phyloP scores from a whole-genome alignment of 92 coral and sea anemone genomes.

The Parazoanthus swiftii region DNA sequence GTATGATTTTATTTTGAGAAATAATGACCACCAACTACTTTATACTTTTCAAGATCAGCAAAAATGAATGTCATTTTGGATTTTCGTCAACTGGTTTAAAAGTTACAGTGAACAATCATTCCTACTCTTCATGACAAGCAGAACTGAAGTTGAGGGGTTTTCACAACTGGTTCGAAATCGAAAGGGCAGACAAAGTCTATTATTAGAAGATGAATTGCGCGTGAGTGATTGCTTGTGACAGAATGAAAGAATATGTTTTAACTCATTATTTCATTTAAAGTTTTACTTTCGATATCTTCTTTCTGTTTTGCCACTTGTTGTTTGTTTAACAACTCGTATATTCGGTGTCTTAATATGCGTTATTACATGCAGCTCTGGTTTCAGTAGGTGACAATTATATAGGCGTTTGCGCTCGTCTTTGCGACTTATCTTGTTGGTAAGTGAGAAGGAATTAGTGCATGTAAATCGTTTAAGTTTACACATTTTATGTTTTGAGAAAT shows the following conservation, averaged over 20 bases:
- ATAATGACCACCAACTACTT: not conserved
- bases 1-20: too few species aligned
- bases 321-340: not conserved
- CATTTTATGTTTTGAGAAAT: not conserved
- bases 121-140: not conserved
- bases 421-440: not conserved
- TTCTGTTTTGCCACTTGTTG: not conserved
- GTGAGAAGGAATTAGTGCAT: not conserved
- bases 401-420: not conserved
- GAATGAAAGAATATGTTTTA: conserved; percentile 2
- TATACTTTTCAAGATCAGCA: not conserved
- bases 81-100: not conserved
- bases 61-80: not conserved
- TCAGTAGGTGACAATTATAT: not conserved
- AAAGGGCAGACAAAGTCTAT: not conserved
- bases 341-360: not conserved
- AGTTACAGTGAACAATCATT: not conserved
- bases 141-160: not conserved
- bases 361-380: too few species aligned
- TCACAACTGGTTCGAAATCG: not conserved
- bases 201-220: too few species aligned
- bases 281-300: not conserved
- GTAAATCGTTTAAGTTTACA: too few species aligned
- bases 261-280: not conserved
- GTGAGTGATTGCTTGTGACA: not conserved